Percentiles rank a stretch among this genome's conserved stretches.
phyloP scores from a whole-genome alignment of 1,140 invertebrate genomes.

The Drosophila guanche region DNA sequence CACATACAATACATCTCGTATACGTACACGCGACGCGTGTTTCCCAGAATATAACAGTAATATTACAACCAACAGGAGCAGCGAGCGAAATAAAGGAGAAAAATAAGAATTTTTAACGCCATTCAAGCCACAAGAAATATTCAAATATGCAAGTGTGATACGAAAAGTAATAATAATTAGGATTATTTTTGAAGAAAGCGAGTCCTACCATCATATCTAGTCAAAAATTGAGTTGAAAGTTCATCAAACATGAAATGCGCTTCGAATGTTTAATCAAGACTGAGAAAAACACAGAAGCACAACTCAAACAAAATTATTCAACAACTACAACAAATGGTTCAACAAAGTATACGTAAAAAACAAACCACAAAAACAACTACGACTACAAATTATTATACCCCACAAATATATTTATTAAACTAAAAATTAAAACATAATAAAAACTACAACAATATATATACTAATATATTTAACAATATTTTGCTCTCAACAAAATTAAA shows the following conservation, averaged over 20 bases:
- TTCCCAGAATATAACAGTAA: constrained; percentile 18
- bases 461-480: constrained; percentile 62
- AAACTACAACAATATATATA: constrained; percentile 55
- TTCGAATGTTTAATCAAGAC: constrained; percentile 70
- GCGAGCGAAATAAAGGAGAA: constrained; percentile 26
- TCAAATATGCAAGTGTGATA: constrained; percentile 42
- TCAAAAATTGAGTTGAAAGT: constrained; percentile 40
- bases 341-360: constrained; percentile 82
- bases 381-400: constrained; percentile 47
- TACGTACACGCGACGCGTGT: constrained; percentile 45
- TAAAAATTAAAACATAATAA: constrained; percentile 35
- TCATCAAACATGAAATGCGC: constrained; percentile 33
- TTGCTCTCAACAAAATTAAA: constrained; percentile 69
- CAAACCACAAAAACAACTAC: constrained; percentile 41
- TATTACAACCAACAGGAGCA: constrained; percentile 24
- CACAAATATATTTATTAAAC: constrained; percentile 72
- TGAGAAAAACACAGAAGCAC: constrained; percentile 45
- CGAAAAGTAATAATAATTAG: constrained; percentile 11
- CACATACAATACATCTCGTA: constrained; percentile 20
- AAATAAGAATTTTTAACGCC: constrained; percentile 4
- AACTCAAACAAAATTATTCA: constrained; percentile 21
- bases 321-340: constrained; percentile 74
- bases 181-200: constrained; percentile 21
- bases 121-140: background rate
- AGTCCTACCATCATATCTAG: constrained; percentile 49